Percentiles rank a stretch among this genome's conserved stretches.
These are phyloP conservation scores for Tachysurus fulvidraco DNA, from an alignment of 2,113 vertebrate genomes.

Conservation along the genomic window DNA sequence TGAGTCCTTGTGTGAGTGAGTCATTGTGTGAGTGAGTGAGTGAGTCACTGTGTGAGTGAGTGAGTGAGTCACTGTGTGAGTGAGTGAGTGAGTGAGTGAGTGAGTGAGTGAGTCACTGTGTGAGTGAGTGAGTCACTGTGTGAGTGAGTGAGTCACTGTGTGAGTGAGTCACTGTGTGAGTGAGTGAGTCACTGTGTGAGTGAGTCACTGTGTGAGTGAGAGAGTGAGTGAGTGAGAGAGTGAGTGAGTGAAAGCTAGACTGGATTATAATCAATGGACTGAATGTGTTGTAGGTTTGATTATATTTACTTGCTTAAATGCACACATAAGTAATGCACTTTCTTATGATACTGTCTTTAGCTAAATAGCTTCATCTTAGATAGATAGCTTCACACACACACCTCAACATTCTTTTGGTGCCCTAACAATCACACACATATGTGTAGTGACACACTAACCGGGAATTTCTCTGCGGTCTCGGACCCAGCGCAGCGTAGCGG, in stretches of 20 bases:
- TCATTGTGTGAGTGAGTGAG: neutral
- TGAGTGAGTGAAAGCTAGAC: neutral
- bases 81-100: neutral
- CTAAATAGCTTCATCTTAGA: neutral
- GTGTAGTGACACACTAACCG: slow-evolving; percentile 67
- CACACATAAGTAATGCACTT: neutral
- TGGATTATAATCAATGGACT: neutral
- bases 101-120: neutral
- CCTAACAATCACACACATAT: slow-evolving; percentile 25
- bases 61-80: neutral
- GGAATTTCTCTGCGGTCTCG: slow-evolving; percentile 80
- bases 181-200: too few relatives aligned
- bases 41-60: neutral
- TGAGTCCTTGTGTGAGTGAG: neutral
- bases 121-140: neutral
- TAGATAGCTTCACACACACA: too few relatives aligned
- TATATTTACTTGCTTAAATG: neutral
- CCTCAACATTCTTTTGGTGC: neutral
- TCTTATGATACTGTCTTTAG: neutral
- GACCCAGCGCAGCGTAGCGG: slow-evolving; percentile 82
- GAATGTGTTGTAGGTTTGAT: neutral
- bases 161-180: too few relatives aligned
- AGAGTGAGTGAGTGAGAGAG: neutral
- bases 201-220: neutral
- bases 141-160: neutral